Conservation (phyloP, 2,888 invertebrate genomes). For the Nezara viridula region DNA sequence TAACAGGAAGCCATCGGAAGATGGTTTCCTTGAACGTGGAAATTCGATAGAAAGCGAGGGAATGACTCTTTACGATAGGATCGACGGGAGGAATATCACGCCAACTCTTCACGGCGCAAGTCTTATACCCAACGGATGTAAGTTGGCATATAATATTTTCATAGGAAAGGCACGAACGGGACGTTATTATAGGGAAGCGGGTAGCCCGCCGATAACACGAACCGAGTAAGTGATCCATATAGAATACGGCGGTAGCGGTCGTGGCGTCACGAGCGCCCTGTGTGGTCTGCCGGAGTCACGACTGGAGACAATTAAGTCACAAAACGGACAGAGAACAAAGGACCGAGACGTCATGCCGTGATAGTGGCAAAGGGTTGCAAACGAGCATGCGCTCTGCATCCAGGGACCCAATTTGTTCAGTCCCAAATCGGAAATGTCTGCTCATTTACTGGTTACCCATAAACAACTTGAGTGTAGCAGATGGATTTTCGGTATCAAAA, state of each 20-base stretch:
- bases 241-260: constrained; percentile 36
- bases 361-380: background rate
- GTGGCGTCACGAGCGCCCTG: background rate
- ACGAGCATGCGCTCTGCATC: background rate
- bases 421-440: constrained; percentile 1
- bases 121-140: background rate
- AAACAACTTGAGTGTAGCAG: background rate
- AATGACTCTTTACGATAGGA: background rate
- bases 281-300: constrained; percentile 28
- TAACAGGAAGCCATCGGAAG: background rate
- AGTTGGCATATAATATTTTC: constrained; percentile 21
- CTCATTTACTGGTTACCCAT: background rate
- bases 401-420: background rate
- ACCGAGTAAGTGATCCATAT: constrained; percentile 54
- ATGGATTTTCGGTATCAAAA: background rate
- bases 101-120: background rate
- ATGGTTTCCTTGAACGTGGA: background rate
- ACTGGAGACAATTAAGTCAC: constrained; percentile 51
- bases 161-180: background rate
- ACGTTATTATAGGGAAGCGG: constrained; percentile 7
- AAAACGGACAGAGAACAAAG: constrained; percentile 53
- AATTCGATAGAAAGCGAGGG: background rate
- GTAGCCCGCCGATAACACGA: constrained; percentile 11
- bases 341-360: constrained; percentile 27
- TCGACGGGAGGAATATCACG: background rate